phyloP scores from a whole-genome alignment of 2,797 vertebrate species.

The Hydrophis major region DNA sequence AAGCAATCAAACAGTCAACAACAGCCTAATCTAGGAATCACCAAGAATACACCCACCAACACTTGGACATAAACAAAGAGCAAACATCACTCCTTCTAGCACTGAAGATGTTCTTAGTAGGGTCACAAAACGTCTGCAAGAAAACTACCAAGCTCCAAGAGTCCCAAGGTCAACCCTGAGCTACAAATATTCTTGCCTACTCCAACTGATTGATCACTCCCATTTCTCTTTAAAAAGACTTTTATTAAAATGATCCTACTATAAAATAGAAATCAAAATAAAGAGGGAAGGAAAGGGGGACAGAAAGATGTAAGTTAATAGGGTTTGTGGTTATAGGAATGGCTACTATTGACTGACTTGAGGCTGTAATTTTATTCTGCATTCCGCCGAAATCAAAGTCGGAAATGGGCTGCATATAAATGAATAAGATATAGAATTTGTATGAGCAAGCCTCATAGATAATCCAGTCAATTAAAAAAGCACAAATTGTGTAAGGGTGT shows the following conservation, averaged over 20 bases:
- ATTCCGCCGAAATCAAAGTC: too few species aligned
- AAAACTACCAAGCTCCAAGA: neutral
- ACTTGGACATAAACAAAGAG: neutral
- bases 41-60: neutral
- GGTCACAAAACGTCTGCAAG: neutral
- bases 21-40: neutral
- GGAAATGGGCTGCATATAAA: too few species aligned
- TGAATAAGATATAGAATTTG: too few species aligned
- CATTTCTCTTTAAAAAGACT: neutral
- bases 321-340: neutral
- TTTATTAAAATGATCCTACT: neutral
- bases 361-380: neutral
- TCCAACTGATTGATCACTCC: neutral
- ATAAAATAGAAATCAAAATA: neutral
- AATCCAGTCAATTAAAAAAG: too few species aligned
- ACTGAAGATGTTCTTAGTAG: neutral
- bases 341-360: neutral
- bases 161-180: too few species aligned
- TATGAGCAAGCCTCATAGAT: too few species aligned
- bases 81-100: neutral
- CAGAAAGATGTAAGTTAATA: neutral
- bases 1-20: neutral
- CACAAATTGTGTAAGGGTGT: too few species aligned
- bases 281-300: neutral
- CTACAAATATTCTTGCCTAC: neutral